Base-by-base conservation (phyloP, 1,140 invertebrate genomes). In the Bombus waltoni region DNA sequence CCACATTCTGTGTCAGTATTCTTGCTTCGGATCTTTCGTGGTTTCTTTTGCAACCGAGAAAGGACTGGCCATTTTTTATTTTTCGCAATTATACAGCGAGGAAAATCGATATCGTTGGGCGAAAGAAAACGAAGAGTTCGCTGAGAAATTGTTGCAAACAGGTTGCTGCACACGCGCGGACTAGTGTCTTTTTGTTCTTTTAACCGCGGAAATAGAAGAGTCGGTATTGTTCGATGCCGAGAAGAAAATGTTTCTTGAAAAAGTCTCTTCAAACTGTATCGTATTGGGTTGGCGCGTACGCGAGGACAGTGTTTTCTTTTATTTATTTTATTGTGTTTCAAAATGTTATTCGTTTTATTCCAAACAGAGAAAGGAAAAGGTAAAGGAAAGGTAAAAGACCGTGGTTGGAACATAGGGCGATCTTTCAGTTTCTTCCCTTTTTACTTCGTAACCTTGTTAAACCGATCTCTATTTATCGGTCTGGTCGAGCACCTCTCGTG, bases 381-480 rank as follows among this genome's bases (percentile, higher is more conserved):
- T 8, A 2, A 38, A 35, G 35, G 5, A 38, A 9, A 35, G 15
- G 35, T 35, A 22, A 35, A 66, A 3, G 15, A 35, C 5, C 32
- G 32, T 35, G 2, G 6, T 68, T 10, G 47, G 47, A 53, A 53
- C 9, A 18, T 35, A n/a, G 25, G 44, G 65, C 83, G 82, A 88
- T 88, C 85, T 76, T 85, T 59, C 68, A 28, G 68, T 65, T 53
- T 35, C 76, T 70, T 42, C 65, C n/a, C 68, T 59, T 75, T 78
- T 25, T 76, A 53, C 65, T 75, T 76, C 65, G 71, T 77, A 84
- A 84, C 35, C 87, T 83, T 87, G 81, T 90, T 87, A 87, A 89
- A 82, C 74, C 78, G 85, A 85, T 88, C 91, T 92, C 87, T 83
- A 81, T 93, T 92, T 91, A 92, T 93, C 89, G 86, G 88, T 87